Percentiles rank a stretch among this genome's conserved stretches.
Conservation (phyloP, 2,113 vertebrate genomes). For the Lepus europaeus region DNA sequence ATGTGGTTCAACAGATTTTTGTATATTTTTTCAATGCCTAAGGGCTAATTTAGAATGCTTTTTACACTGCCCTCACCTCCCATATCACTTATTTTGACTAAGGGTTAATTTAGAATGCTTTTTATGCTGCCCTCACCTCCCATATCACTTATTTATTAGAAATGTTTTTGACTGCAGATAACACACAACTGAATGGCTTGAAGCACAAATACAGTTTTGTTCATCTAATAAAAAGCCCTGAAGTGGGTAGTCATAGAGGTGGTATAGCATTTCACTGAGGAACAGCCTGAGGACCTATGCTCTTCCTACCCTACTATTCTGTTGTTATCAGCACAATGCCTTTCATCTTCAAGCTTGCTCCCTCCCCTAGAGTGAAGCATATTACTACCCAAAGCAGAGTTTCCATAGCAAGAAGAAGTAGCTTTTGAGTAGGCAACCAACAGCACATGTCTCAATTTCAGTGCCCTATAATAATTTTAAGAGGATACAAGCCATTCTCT, state of each 20-base stretch:
- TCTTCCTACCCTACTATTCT: neutral
- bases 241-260: slow-evolving; percentile 10
- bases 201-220: slow-evolving; percentile 1
- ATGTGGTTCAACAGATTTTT: slow-evolving; percentile 13
- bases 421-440: slow-evolving; percentile 25
- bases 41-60: slow-evolving; percentile 11
- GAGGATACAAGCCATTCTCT: neutral
- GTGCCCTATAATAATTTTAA: neutral
- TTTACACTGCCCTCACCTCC: neutral
- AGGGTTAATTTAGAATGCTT: slow-evolving; percentile 20
- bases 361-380: neutral
- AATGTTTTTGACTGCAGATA: slow-evolving; percentile 13
- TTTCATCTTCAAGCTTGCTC: slow-evolving; percentile 36
- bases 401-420: slow-evolving; percentile 19
- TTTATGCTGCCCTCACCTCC: neutral
- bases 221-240: slow-evolving; percentile 25
- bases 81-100: neutral
- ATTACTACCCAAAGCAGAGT: neutral
- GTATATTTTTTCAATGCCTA: neutral
- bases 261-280: slow-evolving; percentile 25
- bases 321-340: slow-evolving; percentile 20
- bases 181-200: slow-evolving; percentile 50
- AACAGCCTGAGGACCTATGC: neutral
- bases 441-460: slow-evolving; percentile 34
- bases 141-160: neutral